Percentiles rank a stretch among this genome's conserved stretches.
Conservation (phyloP, 2,888 invertebrate genomes). For the Helicoverpa assulta region DNA sequence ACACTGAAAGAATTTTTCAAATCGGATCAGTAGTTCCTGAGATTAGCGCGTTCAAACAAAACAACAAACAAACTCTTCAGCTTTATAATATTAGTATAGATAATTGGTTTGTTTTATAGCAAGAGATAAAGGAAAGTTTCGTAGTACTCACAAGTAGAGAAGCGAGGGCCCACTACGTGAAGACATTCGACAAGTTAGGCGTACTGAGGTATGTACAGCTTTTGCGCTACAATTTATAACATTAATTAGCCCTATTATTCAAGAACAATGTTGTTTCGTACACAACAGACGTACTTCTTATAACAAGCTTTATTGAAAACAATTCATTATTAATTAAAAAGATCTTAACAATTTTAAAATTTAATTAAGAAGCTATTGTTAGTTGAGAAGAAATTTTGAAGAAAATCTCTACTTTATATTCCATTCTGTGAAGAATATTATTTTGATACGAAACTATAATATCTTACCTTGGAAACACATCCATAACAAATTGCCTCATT, state of each 20-base stretch:
- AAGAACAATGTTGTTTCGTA: constrained; percentile 31
- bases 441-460: constrained; percentile 25
- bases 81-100: no score
- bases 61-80: no score
- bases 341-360: not conserved
- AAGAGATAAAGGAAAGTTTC: constrained; percentile 87
- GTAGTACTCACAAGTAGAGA: constrained; percentile 73
- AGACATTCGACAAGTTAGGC: constrained; percentile 78
- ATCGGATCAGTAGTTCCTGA: no score
- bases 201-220: constrained; percentile 75
- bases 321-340: constrained; percentile 12
- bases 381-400: not conserved
- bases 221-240: constrained; percentile 40
- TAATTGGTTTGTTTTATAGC: constrained; percentile 75
- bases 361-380: not conserved
- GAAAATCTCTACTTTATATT: not conserved
- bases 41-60: no score
- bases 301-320: constrained; percentile 27
- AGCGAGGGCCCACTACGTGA: constrained; percentile 70
- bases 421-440: not conserved
- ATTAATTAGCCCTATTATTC: constrained; percentile 50
- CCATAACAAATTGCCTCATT: constrained; percentile 33
- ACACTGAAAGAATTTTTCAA: no score
- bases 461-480: constrained; percentile 19
- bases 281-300: constrained; percentile 21